Conservation (phyloP, 2,888 invertebrate species). For the Xiphydria camelus region DNA sequence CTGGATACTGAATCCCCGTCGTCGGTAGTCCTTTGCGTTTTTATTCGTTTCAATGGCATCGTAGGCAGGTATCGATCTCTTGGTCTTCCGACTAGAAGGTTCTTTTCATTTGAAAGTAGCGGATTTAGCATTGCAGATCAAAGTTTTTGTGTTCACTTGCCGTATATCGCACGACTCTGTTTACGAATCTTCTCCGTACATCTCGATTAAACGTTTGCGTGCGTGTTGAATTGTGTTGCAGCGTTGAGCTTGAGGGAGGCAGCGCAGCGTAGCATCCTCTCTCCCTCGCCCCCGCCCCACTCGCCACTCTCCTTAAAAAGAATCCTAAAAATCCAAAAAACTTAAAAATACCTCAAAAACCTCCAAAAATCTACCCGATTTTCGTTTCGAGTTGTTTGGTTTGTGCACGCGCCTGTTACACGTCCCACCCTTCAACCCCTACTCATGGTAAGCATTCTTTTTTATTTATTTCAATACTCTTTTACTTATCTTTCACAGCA, state of each 20-base stretch:
- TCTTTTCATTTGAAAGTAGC: no score
- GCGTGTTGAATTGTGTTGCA: constrained; percentile 58
- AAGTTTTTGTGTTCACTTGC: no score
- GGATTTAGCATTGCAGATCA: no score
- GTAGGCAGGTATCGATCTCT: no score
- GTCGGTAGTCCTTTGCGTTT: no score
- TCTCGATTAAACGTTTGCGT: constrained; percentile 53
- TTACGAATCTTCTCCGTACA: no score
- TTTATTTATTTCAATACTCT: constrained; percentile 53
- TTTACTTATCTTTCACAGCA: constrained; percentile 17
- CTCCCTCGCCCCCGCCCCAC: constrained; percentile 37
- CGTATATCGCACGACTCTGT: no score
- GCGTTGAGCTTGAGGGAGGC: constrained; percentile 59
- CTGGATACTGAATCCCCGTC: no score
- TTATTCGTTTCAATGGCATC: no score
- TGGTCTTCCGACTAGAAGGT: no score
- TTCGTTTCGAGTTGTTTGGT: constrained; percentile 59
- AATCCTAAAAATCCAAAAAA: constrained; percentile 32
- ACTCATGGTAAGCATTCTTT: constrained; percentile 58
- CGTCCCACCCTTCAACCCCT: constrained; percentile 57
- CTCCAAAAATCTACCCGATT: constrained; percentile 53
- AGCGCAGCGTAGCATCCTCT: constrained; percentile 55
- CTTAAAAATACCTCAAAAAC: constrained; percentile 35
- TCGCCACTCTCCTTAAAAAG: constrained; percentile 28
- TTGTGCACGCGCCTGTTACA: constrained; percentile 59